Evolutionary conservation across 2,797 vertebrate genomes (phyloP).

Genomic region (Catamblyrhynchus diadema): DNA sequence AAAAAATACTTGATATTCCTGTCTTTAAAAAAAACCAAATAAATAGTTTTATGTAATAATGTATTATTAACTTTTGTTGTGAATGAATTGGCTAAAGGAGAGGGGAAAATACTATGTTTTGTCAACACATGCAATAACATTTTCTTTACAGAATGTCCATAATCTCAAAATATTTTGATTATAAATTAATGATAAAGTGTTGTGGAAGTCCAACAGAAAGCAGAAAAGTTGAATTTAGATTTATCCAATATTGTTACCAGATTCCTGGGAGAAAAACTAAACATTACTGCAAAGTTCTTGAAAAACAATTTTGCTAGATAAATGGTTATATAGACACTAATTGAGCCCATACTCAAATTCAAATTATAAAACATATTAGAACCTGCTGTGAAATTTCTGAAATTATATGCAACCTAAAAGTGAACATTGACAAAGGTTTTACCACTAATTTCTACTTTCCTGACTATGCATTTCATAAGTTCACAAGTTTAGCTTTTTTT

Average conservation of each 20-base stretch:
- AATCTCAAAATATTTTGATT: not conserved
- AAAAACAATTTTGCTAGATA: not conserved
- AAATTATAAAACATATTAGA: not conserved
- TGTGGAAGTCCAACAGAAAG: not conserved
- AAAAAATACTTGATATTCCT: not conserved
- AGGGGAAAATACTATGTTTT: not conserved
- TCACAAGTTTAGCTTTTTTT: not conserved
- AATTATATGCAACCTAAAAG: not conserved
- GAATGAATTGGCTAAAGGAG: not conserved
- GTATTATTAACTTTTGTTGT: not conserved
- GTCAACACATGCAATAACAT: not conserved
- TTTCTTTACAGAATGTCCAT: not conserved
- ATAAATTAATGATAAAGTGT: not conserved
- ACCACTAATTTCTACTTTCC: not conserved
- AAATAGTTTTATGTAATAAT: not conserved
- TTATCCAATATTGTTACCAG: not conserved
- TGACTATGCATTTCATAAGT: not conserved
- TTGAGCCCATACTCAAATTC: not conserved
- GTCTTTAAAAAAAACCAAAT: not conserved
- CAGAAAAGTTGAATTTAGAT: not conserved
- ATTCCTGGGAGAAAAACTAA: not conserved
- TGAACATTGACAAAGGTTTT: not conserved
- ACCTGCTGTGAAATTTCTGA: not conserved
- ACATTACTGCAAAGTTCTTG: not conserved
- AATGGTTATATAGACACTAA: not conserved